These are phyloP conservation scores for Plagiodera versicolora DNA, from an alignment of 2,888 invertebrate species.

Conservation along the genomic window DNA sequence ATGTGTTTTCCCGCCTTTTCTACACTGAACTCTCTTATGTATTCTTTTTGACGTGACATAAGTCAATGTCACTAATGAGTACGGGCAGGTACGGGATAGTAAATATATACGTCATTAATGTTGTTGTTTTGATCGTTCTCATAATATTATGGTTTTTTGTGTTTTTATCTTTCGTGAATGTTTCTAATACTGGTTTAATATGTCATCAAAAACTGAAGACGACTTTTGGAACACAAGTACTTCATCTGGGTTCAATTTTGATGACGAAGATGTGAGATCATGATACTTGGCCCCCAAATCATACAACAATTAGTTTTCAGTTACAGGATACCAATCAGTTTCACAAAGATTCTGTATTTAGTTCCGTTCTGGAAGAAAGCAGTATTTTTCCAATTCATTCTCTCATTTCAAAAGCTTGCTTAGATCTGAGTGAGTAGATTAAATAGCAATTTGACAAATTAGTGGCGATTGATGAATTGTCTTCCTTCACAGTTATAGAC, in stretches of 20 bases:
- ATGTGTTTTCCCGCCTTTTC: too few species aligned
- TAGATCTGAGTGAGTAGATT: constrained; percentile 38
- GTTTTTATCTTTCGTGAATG: too few species aligned
- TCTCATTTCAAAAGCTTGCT: constrained; percentile 45
- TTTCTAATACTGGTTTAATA: constrained; percentile 10
- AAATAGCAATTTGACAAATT: constrained; percentile 6
- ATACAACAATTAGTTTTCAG: neutral
- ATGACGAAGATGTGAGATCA: constrained; percentile 60
- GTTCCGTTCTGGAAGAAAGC: constrained; percentile 35
- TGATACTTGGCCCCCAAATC: neutral
- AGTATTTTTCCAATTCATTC: constrained; percentile 45
- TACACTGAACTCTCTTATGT: too few species aligned
- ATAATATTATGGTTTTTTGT: too few species aligned
- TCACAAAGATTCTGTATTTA: constrained; percentile 20
- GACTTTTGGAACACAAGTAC: constrained; percentile 80
- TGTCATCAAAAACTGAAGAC: constrained; percentile 55
- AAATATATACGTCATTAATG: too few species aligned
- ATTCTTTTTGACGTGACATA: too few species aligned
- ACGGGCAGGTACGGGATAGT: too few species aligned
- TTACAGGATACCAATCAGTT: constrained; percentile 15
- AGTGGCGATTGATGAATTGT: constrained; percentile 1
- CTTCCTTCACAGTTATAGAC: constrained; percentile 53
- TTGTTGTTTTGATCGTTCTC: too few species aligned
- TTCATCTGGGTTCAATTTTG: constrained; percentile 75
- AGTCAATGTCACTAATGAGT: too few species aligned